phyloP scores from a whole-genome alignment of 2,888 invertebrate genomes.

The Cheilosia scutellata region DNA sequence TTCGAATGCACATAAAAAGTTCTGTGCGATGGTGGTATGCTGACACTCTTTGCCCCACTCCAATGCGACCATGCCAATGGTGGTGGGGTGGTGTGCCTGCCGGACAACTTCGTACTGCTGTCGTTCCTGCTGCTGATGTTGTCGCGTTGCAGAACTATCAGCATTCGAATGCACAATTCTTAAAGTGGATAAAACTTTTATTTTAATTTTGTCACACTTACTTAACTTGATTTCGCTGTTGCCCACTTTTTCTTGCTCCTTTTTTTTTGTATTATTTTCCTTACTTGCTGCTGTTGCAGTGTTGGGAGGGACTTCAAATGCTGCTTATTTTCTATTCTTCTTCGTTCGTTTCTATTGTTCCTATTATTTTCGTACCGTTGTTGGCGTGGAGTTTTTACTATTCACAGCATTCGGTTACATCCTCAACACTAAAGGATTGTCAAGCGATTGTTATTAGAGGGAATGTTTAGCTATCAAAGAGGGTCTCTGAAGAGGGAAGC shows the following conservation, averaged over 20 bases:
- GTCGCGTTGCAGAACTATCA: constrained; percentile 44
- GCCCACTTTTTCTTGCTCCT: constrained; percentile 16
- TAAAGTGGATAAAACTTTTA: constrained; percentile 74
- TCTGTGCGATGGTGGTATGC: constrained; percentile 42
- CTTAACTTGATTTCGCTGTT: constrained; percentile 66
- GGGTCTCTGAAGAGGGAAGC: background rate
- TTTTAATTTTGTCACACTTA: constrained; percentile 75
- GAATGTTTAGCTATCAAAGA: background rate
- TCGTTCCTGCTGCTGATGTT: constrained; percentile 37
- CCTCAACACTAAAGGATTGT: constrained; percentile 34
- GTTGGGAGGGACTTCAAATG: constrained; percentile 27
- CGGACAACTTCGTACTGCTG: constrained; percentile 57
- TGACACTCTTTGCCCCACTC: constrained; percentile 10
- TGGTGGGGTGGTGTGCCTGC: constrained; percentile 30
- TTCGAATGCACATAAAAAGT: constrained; percentile 63
- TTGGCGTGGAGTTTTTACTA: constrained; percentile 18
- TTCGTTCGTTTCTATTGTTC: constrained; percentile 52
- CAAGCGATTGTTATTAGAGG: constrained; percentile 49
- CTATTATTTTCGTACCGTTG: constrained; percentile 34
- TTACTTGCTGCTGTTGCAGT: constrained; percentile 10
- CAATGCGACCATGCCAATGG: background rate
- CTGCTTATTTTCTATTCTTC: constrained; percentile 19
- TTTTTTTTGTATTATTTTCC: constrained; percentile 28
- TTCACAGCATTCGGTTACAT: constrained; percentile 52
- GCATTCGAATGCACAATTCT: constrained; percentile 71